Percentiles rank a stretch among this genome's conserved stretches.
These are phyloP conservation scores for Calameuta filiformis DNA, from an alignment of 2,888 invertebrate genomes.

Conservation along the genomic window DNA sequence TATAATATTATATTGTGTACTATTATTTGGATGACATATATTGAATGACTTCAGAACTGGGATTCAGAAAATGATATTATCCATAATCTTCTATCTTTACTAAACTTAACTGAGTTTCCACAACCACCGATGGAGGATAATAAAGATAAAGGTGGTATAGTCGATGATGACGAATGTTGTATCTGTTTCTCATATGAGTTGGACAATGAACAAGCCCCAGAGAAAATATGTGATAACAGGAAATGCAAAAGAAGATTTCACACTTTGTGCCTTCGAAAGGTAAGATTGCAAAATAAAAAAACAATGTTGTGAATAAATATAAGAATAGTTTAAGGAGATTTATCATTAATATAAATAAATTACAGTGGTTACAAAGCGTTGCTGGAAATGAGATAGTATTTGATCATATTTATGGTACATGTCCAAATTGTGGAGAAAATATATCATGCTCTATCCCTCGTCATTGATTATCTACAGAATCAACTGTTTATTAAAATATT, in stretches of 20 bases:
- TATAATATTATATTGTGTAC: constrained; percentile 1
- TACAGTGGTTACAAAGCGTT: constrained; percentile 55
- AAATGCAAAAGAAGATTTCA: constrained; percentile 57
- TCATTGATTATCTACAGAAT: not conserved
- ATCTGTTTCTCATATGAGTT: constrained; percentile 56
- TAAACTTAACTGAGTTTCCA: constrained; percentile 53
- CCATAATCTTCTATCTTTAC: constrained; percentile 50
- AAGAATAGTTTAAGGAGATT: not conserved
- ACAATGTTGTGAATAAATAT: not conserved
- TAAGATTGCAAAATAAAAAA: constrained; percentile 24
- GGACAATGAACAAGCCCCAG: constrained; percentile 44
- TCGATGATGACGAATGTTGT: constrained; percentile 56
- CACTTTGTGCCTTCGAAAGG: constrained; percentile 52
- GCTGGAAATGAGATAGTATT: constrained; percentile 52
- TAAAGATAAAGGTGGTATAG: constrained; percentile 32
- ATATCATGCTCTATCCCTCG: constrained; percentile 47
- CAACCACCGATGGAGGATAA: constrained; percentile 25
- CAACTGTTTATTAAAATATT: not conserved
- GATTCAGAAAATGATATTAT: constrained; percentile 38
- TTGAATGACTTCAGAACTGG: constrained; percentile 48
- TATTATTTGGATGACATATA: not conserved
- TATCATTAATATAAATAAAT: constrained; percentile 18
- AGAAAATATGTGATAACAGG: constrained; percentile 55
- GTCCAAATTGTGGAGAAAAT: constrained; percentile 54
- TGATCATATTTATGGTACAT: constrained; percentile 51